Base-by-base conservation (phyloP, 2,113 vertebrate genomes). In the Panurus biarmicus region DNA sequence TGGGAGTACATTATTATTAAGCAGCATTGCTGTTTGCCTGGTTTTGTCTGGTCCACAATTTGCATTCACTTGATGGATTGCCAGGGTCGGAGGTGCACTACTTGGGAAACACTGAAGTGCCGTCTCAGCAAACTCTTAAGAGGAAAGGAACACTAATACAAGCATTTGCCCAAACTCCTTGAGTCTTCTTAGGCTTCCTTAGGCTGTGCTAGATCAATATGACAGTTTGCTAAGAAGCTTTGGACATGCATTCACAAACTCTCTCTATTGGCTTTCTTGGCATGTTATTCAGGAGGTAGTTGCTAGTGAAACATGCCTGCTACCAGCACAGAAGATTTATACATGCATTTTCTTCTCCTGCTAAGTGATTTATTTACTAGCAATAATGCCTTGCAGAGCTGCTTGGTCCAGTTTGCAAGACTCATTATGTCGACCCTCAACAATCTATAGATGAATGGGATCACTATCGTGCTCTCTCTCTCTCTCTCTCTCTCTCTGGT, bases 1-100 rank as follows among this genome's bases (percentile, higher is more conserved):
- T 85, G 91, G 90, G 96, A 96, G 97, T 94, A 96, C 97, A 96
- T 97, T 97, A 97, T 98, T 97, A 96, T 93, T 79, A 97, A 98
- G 98, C 97, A 92, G 95, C 87, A 93, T 94, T 90, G 96, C 97
- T 98, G 98, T 98, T 98, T 98, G 98, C 98, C 96, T 97, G 97
- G 97, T 97, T 98, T 98, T 98, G 98, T 98, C 98, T 96, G 84
- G 96, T 93, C 96, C 94, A 35, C 96, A 94, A 97, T 98, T 98
- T 98, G 97, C 96, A 98, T 98, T 96, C 97, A 96, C 97, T 98
- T 98, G 98, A 98, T 98, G 98, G 98, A 98, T 98, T 97, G 98
- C 96, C 96, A 95, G 96, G 98, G 98, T 98, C 98, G 97, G 97
- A 97, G 97, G 97, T 98, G 97, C 96, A 96, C 97, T 97, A 95